Percentiles rank a stretch among this genome's conserved stretches.
Conservation (phyloP, 2,888 invertebrate species). For the Cyclophora albipunctata region DNA sequence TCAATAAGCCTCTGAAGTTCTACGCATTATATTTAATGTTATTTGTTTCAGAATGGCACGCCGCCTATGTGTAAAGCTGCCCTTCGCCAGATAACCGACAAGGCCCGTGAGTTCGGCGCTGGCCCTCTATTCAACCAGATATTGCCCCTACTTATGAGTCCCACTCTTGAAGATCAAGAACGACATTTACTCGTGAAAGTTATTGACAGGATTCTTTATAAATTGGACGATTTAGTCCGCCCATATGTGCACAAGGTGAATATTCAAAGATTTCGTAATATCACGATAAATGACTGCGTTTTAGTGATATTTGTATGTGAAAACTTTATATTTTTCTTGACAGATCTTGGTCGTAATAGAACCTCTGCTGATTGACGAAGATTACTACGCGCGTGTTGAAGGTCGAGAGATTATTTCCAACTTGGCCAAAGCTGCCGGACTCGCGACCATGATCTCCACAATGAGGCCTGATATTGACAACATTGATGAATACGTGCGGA, state of each 20-base stretch:
- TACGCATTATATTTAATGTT: not conserved
- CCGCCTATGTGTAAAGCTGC: constrained; percentile 99
- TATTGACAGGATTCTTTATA: constrained; percentile 98
- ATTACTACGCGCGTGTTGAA: constrained; percentile 99
- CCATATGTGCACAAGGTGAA: constrained; percentile 97
- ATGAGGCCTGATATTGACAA: constrained; percentile 99
- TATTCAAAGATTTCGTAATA: not conserved
- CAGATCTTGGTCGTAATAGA: constrained; percentile 98
- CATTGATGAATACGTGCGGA: constrained; percentile 99
- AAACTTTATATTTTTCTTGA: constrained; percentile 9
- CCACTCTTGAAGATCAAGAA: constrained; percentile 99
- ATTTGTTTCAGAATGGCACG: constrained; percentile 85
- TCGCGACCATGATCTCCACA: constrained; percentile 99
- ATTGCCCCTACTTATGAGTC: constrained; percentile 98
- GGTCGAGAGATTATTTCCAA: constrained; percentile 99
- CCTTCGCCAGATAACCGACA: constrained; percentile 97
- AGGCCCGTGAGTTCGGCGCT: constrained; percentile 98
- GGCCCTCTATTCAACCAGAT: constrained; percentile 99
- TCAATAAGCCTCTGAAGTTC: not conserved
- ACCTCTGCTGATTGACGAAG: constrained; percentile 98
- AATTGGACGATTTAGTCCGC: constrained; percentile 97
- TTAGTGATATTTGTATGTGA: not conserved
- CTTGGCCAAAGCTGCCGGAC: constrained; percentile 98
- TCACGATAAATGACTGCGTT: too few relatives aligned
- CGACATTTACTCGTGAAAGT: constrained; percentile 98